Base-by-base conservation (phyloP, 2,797 vertebrate species). In the Phoeniculus purpureus region DNA sequence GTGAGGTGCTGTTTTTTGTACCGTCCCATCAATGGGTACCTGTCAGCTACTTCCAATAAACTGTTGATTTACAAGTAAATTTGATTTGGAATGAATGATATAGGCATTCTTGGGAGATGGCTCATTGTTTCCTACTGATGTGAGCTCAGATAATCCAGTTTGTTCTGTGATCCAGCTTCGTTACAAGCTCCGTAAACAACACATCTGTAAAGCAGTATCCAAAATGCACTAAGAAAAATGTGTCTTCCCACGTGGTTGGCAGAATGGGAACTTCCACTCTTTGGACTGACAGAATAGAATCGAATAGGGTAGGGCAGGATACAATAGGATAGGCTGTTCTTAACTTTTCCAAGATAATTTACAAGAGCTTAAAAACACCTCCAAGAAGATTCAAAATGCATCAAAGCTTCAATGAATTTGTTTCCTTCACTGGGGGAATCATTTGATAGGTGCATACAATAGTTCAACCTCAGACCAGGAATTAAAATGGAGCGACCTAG, bases 401-500 rank as follows among this genome's bases (percentile, higher is more conserved):
- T 66, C 37, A 89, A 83, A 85, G 31, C 52, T 81, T 87, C 77
- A 74, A 50, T 81, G 48, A 56, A 9, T 91, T 92, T 89, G 83
- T 67, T 87, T 82, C 55, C 12, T 78, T 90, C 81, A 66, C 32
- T 14, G 61, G 26, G 64, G 79, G 32, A 93, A 25, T 43, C 58
- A 77, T 43, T 43, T 68, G 85, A 74, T 75, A 61, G 25, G 68
- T 88, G 64, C 76, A 71, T 54, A 22, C 29, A 94, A 56, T 51
- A 70, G 77, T 78, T 89, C 68, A 82, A 20, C 51, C 58, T 90
- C 73, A 65, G 59, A 91, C 59, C n/a, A 81, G 32, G 58, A 94
- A 91, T 86, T 88, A 94, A 94, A 94, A 77, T 67, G 64, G 76
- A 95, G 76, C 80, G 88, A 91, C 58, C 43, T 74, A 92, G 82